phyloP scores from a whole-genome alignment of 2,797 vertebrate species.

The Acridotheres tristis region DNA sequence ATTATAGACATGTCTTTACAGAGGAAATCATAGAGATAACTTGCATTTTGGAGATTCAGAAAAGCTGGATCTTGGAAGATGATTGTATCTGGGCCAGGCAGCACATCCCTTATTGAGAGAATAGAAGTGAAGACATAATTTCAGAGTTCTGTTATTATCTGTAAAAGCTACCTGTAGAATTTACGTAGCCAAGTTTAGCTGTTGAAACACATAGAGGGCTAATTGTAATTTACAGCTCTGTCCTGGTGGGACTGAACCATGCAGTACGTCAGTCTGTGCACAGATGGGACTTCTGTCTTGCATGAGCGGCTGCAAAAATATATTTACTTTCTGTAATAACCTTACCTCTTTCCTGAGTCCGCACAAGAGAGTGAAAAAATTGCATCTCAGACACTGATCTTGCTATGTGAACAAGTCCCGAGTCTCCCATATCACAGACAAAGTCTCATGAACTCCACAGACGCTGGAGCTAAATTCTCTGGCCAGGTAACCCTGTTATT shows the following conservation, averaged over 20 bases:
- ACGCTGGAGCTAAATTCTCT: not conserved
- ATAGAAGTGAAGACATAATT: not conserved
- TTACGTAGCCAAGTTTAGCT: not conserved
- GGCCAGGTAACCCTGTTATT: not conserved
- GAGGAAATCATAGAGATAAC: not conserved
- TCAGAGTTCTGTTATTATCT: not conserved
- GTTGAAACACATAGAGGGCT: not conserved
- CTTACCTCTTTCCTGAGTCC: not conserved
- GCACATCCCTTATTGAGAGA: not conserved
- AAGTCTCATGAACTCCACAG: not conserved
- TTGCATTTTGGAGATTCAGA: not conserved
- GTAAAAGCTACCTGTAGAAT: not conserved
- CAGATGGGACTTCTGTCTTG: not conserved
- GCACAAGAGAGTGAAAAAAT: not conserved
- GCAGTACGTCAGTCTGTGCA: not conserved
- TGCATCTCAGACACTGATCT: not conserved
- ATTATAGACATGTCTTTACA: not conserved
- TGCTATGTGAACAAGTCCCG: not conserved
- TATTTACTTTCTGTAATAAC: not conserved
- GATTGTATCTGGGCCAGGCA: not conserved
- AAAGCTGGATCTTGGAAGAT: not conserved
- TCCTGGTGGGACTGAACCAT: not conserved
- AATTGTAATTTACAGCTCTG: not conserved
- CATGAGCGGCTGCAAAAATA: not conserved
- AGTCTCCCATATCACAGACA: not conserved